A percentile compares a stretch with the other conserved stretches of the same genome.
Conservation (phyloP, 2,113 vertebrate genomes). For the Malurus alboscapulatus region DNA sequence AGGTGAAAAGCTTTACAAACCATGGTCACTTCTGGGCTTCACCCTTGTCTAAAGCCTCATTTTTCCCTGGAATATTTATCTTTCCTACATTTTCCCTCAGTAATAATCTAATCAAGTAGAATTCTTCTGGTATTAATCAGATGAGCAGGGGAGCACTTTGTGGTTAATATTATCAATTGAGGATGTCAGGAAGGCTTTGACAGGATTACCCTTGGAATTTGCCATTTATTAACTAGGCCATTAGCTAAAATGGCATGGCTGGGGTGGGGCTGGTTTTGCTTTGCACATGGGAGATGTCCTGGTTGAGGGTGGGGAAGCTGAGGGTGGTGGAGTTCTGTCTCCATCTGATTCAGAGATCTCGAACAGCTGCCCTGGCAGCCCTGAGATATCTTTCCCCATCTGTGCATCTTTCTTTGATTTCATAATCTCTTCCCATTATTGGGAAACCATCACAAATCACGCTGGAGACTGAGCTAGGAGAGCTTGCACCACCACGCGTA, state of each 20-base stretch:
- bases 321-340: constrained; percentile 45
- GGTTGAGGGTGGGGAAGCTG: constrained; percentile 35
- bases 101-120: constrained; percentile 37
- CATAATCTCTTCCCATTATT: constrained; percentile 61
- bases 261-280: constrained; percentile 37
- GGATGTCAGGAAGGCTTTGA: constrained; percentile 37
- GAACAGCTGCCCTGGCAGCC: constrained; percentile 56
- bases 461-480: not conserved
- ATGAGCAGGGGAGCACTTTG: constrained; percentile 6
- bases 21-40: not conserved
- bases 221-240: constrained; percentile 53
- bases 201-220: constrained; percentile 51
- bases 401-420: constrained; percentile 37
- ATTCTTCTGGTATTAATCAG: constrained; percentile 51
- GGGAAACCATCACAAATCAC: constrained; percentile 36
- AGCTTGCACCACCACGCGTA: not conserved
- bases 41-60: not conserved
- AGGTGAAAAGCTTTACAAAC: not conserved
- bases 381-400: constrained; percentile 43
- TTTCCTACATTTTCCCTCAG: not conserved
- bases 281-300: constrained; percentile 16
- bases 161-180: constrained; percentile 43
- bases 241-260: constrained; percentile 17
- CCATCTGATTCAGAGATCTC: constrained; percentile 59
- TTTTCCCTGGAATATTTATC: not conserved